Evolutionary conservation across 2,113 vertebrate species (phyloP).

Genomic region (Suncus etruscus): DNA sequence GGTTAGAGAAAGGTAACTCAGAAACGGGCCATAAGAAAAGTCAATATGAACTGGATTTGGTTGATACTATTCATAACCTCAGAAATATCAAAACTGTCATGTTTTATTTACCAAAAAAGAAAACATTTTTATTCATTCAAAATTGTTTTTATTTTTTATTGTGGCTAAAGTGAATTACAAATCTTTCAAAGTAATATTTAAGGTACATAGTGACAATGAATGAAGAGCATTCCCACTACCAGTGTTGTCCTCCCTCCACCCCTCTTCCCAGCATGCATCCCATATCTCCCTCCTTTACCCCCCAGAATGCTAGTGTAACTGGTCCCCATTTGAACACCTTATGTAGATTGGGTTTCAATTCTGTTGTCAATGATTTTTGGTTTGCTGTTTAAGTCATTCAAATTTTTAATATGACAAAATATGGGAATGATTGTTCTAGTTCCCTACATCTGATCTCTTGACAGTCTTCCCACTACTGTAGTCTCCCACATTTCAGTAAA

Average conservation of each 20-base stretch:
- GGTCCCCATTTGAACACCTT: no score
- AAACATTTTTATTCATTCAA: neutral
- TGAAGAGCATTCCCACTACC: no score
- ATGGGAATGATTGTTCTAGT: conserved; percentile 66
- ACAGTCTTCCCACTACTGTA: accelerated
- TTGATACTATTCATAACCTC: neutral
- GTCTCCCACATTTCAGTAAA: neutral
- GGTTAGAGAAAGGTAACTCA: neutral
- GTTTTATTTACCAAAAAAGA: neutral
- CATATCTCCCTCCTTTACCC: no score
- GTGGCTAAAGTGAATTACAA: no score
- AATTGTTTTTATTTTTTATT: conserved; percentile 8
- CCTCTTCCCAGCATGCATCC: no score
- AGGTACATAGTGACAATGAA: no score
- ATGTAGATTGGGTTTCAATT: no score
- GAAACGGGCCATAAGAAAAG: neutral
- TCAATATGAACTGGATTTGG: neutral
- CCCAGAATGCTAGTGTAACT: no score
- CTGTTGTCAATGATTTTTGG: no score
- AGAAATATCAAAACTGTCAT: conserved; percentile 33
- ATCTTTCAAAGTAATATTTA: no score
- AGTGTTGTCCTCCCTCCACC: no score
- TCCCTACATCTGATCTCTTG: conserved; percentile 59
- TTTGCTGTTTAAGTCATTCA: neutral
- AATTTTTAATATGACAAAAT: neutral